Base-by-base conservation (phyloP, 2,888 invertebrate species). In the Trichogramma dendrolimi region DNA sequence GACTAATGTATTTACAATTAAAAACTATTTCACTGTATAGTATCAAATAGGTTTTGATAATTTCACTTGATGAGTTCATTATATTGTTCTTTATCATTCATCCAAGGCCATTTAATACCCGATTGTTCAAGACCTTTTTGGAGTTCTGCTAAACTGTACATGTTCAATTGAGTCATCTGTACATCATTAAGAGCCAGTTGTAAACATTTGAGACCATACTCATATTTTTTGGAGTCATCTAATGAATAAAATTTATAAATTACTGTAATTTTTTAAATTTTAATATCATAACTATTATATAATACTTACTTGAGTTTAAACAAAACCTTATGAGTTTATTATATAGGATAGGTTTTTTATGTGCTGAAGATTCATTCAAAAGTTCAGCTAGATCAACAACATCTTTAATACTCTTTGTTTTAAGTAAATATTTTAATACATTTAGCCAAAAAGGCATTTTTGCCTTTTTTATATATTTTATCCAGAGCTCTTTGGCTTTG, bases 101-200 rank as follows among this genome's bases (percentile, higher is more conserved):
- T 41, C 59, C 59, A 59, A 11, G 59, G 59, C 59, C 59, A 59
- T 38, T 6, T 4, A 10, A 48, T 42, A 5, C 59, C 59, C 27
- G 48, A 53, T 10, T 42, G 14, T 40, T 59, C 53, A 4, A 59
- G 53, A 5, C 59, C 59, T n/a, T 5, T 42, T 39, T 59, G 53
- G 7, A 59, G 42, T 6, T 44, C 14, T 2, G 11, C 59, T 48
- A 59, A 53, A 42, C 52, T 53, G 11, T 41, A 10, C 7, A 59
- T n/a, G 11, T 48, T 38, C 27, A 53, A 59, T 41, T 53, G 5
- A 8, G 47, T 11, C 59, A 59, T 59, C 5, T 27, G 6, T 41
- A 53, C 40, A 2, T 48, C n/a, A 8, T 39, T 1, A 5, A 53
- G 27, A 8, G 14, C 59, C 6, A 10, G 38, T 27, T 53, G 3